A percentile compares a stretch with the other conserved stretches of the same genome.
Conservation (phyloP, 2,113 vertebrate species). For the Mormyrus iriodes region DNA sequence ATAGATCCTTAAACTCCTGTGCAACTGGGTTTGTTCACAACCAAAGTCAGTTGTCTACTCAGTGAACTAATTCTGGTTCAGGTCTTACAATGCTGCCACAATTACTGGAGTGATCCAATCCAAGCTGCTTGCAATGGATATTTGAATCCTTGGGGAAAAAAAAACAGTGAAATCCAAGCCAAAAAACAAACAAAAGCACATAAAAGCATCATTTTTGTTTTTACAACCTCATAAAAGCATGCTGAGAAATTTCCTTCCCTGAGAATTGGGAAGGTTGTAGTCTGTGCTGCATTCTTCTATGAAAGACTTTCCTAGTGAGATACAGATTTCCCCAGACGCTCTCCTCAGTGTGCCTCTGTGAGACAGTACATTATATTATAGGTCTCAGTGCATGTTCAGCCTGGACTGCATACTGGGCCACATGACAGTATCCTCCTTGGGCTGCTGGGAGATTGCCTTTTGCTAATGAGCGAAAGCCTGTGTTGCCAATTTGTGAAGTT, state of each 20-base stretch:
- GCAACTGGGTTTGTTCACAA: neutral
- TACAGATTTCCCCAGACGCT: neutral
- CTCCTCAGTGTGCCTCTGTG: neutral
- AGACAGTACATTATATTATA: neutral
- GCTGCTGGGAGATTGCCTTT: neutral
- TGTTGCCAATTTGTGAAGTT: neutral
- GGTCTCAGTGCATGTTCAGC: neutral
- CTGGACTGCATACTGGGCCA: neutral
- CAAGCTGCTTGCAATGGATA: neutral
- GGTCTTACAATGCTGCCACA: neutral
- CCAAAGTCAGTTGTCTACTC: neutral
- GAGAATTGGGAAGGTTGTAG: neutral
- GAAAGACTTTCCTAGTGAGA: neutral
- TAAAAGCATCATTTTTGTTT: neutral
- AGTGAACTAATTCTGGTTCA: neutral
- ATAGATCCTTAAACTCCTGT: neutral
- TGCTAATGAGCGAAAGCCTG: neutral
- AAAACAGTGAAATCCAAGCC: neutral
- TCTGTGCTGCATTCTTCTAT: neutral
- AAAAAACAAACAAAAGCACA: neutral
- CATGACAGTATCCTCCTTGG: neutral
- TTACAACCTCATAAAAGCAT: neutral
- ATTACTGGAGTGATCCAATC: neutral
- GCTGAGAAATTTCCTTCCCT: neutral
- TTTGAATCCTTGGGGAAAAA: neutral